Evolutionary conservation across 2,113 vertebrate species (phyloP).

Genomic region (Morphnarchus princeps): DNA sequence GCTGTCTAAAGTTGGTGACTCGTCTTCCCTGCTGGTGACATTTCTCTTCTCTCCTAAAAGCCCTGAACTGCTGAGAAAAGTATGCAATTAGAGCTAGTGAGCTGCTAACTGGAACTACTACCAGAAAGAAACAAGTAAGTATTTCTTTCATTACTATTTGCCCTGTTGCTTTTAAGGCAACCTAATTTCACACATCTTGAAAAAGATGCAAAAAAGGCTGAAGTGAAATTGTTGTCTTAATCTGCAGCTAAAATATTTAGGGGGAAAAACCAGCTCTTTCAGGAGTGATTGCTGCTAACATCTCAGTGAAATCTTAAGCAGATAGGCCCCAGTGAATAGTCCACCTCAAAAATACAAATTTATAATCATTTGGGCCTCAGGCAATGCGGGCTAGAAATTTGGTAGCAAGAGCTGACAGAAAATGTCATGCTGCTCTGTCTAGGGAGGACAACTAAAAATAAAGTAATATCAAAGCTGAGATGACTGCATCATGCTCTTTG

Average conservation of each 20-base stretch:
- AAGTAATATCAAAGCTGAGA: conserved; percentile 25
- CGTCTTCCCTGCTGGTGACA: neutral
- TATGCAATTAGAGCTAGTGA: neutral
- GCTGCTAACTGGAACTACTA: neutral
- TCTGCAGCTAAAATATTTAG: neutral
- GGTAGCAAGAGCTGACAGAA: conserved; percentile 13
- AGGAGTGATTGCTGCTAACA: neutral
- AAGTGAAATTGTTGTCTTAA: neutral
- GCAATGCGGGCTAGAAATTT: neutral
- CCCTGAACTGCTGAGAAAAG: neutral
- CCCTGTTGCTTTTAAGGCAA: neutral
- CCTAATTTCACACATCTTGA: neutral
- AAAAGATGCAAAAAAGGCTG: neutral
- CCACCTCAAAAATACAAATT: neutral
- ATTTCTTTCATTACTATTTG: neutral
- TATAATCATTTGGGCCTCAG: neutral
- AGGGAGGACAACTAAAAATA: conserved; percentile 53
- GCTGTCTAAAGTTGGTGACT: neutral
- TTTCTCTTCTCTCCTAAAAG: neutral
- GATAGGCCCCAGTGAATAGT: neutral
- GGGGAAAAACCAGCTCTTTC: neutral
- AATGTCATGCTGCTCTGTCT: neutral
- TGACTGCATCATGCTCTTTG: conserved; percentile 1
- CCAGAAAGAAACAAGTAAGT: neutral
- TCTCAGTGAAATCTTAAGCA: neutral